Evolutionary conservation across 92 coral and sea anemone species (phyloP), one percentile per base, ranked within the genome.

Genomic region (Pocillopora grandis): DNA sequence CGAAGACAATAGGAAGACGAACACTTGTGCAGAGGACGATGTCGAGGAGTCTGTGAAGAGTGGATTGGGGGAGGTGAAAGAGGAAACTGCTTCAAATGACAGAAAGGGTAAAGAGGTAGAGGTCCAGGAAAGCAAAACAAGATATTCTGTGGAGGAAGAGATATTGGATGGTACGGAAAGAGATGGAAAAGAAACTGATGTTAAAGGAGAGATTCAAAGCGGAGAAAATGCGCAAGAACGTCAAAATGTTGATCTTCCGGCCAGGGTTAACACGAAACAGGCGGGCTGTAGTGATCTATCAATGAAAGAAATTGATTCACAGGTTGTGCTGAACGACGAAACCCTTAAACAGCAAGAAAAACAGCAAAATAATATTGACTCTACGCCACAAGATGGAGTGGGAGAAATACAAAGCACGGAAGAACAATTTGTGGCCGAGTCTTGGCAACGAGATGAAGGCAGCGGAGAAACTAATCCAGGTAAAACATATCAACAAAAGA

Each of bases 281-380:
- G n/a, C 33, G 10, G 23, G 14, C 37, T 16, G 62, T 63, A 63
- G 37, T 12, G 71, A 62, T 19, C 42, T 23, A 62, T 63, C 60
- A 63, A 58, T n/a, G 9, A 71, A 78, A 71, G 65, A 63, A 63
- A 63, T 12, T 65, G 21, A 27, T 78, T 48, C 48, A 65, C n/a
- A 13, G 49, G 61, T 2, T 55, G 42, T 42, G 36, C 9, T 14
- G 49, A 13, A 64, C 48, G 69, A 42, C 64, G 73, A 62, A n/a
- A 35, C 17, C 48, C 48, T 2, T 62, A 10, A 14, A 15, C 79
- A 62, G 12, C 59, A 77, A n/a, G 83, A 55, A 79, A 62, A 79
- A 23, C 64, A 56, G 27, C 55, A 17, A 19, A 37, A 6, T 12
- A 58, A 58, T 10, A 58, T 3, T 7, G n/a, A 35, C 6, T 59